phyloP scores from a whole-genome alignment of 2,797 vertebrate species.

The Chelon auratus region DNA sequence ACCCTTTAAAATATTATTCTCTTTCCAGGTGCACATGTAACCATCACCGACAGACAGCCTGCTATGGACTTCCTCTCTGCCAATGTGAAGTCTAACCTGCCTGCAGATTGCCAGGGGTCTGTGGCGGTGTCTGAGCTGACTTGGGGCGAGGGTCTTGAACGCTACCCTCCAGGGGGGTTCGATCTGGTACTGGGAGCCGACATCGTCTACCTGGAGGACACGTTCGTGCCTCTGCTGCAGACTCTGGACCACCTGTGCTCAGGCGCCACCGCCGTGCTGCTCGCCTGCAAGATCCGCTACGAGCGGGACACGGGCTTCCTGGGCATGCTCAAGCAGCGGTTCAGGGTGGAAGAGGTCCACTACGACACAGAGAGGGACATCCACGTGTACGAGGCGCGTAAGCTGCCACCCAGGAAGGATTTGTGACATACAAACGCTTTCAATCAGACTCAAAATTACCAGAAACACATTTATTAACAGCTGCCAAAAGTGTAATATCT shows the following conservation, averaged over 20 bases:
- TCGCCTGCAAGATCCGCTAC: constrained; percentile 94
- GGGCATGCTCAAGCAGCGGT: constrained; percentile 84
- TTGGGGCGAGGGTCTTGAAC: constrained; percentile 89
- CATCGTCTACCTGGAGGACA: constrained; percentile 96
- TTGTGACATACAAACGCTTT: constrained; percentile 63
- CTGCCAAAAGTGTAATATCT: constrained; percentile 84
- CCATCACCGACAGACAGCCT: constrained; percentile 91
- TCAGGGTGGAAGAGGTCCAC: constrained; percentile 86
- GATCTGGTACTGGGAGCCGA: constrained; percentile 94
- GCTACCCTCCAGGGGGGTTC: constrained; percentile 85
- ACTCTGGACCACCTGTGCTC: constrained; percentile 91
- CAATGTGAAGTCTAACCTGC: constrained; percentile 91
- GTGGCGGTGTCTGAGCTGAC: constrained; percentile 89
- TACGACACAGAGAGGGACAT: constrained; percentile 91
- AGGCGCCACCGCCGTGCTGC: constrained; percentile 81
- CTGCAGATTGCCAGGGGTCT: constrained; percentile 75
- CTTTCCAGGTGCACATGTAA: constrained; percentile 89
- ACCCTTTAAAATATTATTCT: too few relatives aligned
- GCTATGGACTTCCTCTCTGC: constrained; percentile 90
- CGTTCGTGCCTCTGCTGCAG: constrained; percentile 88
- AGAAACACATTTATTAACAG: constrained; percentile 84
- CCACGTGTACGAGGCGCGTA: constrained; percentile 88
- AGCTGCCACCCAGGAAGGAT: constrained; percentile 71
- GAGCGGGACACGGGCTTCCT: constrained; percentile 91
- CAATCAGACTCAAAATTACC: constrained; percentile 49